Evolutionary conservation across 2,113 vertebrate species (phyloP).

Genomic region (Passer domesticus): DNA sequence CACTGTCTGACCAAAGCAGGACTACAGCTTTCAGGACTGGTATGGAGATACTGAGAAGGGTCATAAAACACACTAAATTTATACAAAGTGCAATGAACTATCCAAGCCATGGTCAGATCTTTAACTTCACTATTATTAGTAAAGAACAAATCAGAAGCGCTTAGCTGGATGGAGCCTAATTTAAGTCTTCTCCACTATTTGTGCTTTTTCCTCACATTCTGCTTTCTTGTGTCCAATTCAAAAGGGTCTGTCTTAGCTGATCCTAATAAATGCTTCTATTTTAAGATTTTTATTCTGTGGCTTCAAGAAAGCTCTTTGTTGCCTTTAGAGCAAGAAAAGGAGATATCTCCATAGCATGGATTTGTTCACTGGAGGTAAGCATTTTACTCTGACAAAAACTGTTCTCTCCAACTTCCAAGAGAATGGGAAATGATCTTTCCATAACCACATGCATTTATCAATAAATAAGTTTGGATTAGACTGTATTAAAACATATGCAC

Average conservation of each 20-base stretch:
- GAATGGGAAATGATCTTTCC: not conserved
- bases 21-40: not conserved
- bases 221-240: not conserved
- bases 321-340: not conserved
- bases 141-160: not conserved
- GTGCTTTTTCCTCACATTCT: slow-evolving; percentile 57
- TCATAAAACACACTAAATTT: not conserved
- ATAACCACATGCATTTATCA: slow-evolving; percentile 52
- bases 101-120: not conserved
- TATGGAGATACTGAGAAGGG: not conserved
- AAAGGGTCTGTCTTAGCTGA: not conserved
- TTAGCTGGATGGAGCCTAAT: not conserved
- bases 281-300: not conserved
- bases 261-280: not conserved
- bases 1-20: not conserved
- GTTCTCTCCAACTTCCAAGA: not conserved
- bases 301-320: slow-evolving; percentile 7
- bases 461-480: slow-evolving; percentile 63
- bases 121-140: not conserved
- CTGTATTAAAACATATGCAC: slow-evolving; percentile 40
- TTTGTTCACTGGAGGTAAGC: not conserved
- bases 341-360: not conserved
- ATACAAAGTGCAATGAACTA: slow-evolving; percentile 9
- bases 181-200: not conserved
- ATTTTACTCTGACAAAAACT: not conserved